These are phyloP conservation scores for Acomys russatus DNA, from an alignment of 2,797 vertebrate genomes.

Conservation along the genomic window DNA sequence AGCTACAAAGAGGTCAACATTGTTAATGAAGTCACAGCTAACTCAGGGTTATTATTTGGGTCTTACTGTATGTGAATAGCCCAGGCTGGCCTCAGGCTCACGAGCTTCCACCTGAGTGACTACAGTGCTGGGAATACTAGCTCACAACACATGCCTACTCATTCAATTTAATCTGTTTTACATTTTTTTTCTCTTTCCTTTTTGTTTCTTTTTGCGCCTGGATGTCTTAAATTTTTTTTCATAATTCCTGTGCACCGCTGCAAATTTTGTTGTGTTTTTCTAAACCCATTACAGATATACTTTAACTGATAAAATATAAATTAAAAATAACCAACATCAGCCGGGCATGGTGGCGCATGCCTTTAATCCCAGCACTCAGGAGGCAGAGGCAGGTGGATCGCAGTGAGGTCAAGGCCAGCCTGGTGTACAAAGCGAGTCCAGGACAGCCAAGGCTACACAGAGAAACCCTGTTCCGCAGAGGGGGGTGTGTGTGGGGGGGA, in stretches of 20 bases:
- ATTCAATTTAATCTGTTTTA: conserved; percentile 32
- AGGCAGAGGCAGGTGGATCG: too few species aligned
- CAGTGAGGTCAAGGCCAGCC: too few species aligned
- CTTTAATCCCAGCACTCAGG: too few species aligned
- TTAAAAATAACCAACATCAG: conserved; percentile 17
- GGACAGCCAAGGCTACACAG: too few species aligned
- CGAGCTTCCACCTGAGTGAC: background rate
- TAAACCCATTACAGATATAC: conserved; percentile 46
- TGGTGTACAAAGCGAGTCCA: too few species aligned
- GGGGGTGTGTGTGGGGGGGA: too few species aligned
- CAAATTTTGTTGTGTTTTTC: conserved; percentile 22
- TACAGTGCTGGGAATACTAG: background rate
- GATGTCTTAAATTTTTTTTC: background rate
- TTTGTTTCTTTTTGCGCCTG: too few species aligned
- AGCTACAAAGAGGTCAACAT: conserved; percentile 42
- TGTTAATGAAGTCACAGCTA: conserved; percentile 27
- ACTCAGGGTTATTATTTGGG: background rate
- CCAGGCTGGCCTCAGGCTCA: background rate
- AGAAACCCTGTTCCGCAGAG: too few species aligned
- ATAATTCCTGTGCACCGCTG: background rate
- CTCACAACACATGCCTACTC: background rate
- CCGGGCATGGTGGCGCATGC: too few species aligned
- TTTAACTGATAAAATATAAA: conserved; percentile 51
- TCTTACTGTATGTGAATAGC: background rate
- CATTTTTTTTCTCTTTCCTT: too few species aligned